A percentile compares a stretch with the other conserved stretches of the same genome.
These are phyloP conservation scores for Ctena decussata DNA, from an alignment of 2,888 invertebrate genomes.

Conservation along the genomic window DNA sequence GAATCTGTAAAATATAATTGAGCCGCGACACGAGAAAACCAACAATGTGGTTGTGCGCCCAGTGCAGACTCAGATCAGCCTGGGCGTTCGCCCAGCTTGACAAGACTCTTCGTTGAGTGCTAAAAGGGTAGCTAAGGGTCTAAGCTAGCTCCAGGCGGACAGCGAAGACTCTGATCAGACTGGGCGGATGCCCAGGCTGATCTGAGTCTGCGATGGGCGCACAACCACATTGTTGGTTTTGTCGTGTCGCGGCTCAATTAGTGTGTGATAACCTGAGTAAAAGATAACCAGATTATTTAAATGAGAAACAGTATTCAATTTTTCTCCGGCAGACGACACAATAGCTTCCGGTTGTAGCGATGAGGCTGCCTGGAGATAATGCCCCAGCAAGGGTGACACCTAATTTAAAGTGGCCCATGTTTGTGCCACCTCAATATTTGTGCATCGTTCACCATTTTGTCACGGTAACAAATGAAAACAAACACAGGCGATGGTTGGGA, in stretches of 20 bases:
- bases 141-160: too few relatives aligned
- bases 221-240: too few relatives aligned
- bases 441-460: slow-evolving; percentile 50
- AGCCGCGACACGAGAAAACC: too few relatives aligned
- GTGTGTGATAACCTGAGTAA: neutral
- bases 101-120: too few relatives aligned
- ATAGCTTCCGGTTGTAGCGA: neutral
- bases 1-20: slow-evolving; percentile 28
- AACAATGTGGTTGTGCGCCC: too few relatives aligned
- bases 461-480: slow-evolving; percentile 60
- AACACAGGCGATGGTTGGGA: slow-evolving; percentile 41
- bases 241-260: too few relatives aligned
- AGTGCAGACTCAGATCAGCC: too few relatives aligned
- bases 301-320: slow-evolving; percentile 8
- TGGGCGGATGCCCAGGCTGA: too few relatives aligned
- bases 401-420: slow-evolving; percentile 22
- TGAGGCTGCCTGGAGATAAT: neutral
- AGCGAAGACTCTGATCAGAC: too few relatives aligned
- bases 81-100: too few relatives aligned
- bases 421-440: slow-evolving; percentile 40
- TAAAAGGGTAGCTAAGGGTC: too few relatives aligned
- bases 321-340: slow-evolving; percentile 1
- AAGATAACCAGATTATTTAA: slow-evolving; percentile 12
- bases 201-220: too few relatives aligned
- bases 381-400: neutral